Percentiles rank a stretch among this genome's conserved stretches.
Conservation (phyloP, 1,140 invertebrate species). For the Drosophila guanche region DNA sequence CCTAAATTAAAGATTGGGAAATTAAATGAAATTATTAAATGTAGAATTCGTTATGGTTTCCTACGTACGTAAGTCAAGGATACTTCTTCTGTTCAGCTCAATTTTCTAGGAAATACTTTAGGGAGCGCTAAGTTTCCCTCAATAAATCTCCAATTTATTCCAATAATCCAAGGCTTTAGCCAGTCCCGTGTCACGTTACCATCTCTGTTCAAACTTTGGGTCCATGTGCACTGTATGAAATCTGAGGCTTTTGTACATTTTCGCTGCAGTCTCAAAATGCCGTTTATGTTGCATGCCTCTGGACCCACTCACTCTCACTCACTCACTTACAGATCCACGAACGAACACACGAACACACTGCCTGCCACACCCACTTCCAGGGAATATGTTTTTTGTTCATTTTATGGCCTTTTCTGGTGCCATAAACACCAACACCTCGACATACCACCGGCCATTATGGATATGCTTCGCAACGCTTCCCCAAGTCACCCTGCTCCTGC, state of each 20-base stretch:
- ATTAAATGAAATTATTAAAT: no score
- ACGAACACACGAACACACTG: background rate
- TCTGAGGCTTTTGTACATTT: constrained; percentile 65
- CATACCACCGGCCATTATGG: no score
- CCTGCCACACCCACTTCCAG: constrained; percentile 1
- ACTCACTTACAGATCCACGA: constrained; percentile 31
- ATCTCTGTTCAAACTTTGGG: constrained; percentile 41
- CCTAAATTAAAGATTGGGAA: no score
- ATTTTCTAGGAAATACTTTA: no score
- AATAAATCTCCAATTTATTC: no score
- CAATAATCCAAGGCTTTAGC: background rate
- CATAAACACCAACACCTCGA: constrained; percentile 67
- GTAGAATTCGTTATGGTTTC: background rate
- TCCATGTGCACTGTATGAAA: constrained; percentile 64
- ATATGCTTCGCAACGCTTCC: no score
- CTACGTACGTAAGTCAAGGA: no score
- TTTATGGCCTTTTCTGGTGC: constrained; percentile 79
- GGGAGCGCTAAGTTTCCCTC: no score
- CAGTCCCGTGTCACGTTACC: constrained; percentile 46
- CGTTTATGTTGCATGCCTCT: constrained; percentile 60
- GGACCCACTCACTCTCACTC: constrained; percentile 39
- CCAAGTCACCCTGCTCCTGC: background rate
- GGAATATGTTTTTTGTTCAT: constrained; percentile 77
- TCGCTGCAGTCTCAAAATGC: constrained; percentile 67
- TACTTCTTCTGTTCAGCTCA: no score